phyloP scores from a whole-genome alignment of 2,113 vertebrate genomes.

The Pygoscelis adeliae region DNA sequence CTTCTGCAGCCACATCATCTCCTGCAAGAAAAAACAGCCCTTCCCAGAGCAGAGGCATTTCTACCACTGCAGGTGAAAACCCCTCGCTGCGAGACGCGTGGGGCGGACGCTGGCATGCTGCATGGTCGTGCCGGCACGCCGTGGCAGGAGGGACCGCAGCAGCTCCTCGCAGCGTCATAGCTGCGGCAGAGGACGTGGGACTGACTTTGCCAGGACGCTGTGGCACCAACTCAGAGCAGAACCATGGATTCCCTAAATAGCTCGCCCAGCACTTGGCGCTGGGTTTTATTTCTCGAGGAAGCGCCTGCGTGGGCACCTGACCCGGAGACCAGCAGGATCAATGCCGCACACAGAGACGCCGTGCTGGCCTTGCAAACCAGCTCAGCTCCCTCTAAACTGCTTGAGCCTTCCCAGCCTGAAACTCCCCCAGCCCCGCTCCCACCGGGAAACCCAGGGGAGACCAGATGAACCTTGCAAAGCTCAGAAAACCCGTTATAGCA shows the following conservation, averaged over 20 bases:
- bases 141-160: background rate
- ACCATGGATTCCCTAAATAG: background rate
- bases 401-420: background rate
- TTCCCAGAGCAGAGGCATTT: background rate
- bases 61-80: background rate
- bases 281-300: background rate
- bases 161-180: background rate
- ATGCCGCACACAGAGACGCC: background rate
- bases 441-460: background rate
- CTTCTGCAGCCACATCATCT: background rate
- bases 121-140: rapidly evolving
- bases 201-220: background rate
- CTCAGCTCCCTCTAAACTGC: background rate
- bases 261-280: background rate
- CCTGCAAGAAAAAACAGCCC: background rate
- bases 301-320: background rate
- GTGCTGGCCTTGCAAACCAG: background rate
- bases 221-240: background rate
- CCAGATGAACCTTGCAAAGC: background rate
- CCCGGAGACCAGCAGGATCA: background rate
- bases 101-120: rapidly evolving
- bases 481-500: background rate
- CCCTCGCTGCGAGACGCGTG: background rate
- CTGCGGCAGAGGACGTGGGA: background rate
- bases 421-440: background rate